Conservation (phyloP, 2,888 invertebrate genomes). For the Limnephilus rhombicus region DNA sequence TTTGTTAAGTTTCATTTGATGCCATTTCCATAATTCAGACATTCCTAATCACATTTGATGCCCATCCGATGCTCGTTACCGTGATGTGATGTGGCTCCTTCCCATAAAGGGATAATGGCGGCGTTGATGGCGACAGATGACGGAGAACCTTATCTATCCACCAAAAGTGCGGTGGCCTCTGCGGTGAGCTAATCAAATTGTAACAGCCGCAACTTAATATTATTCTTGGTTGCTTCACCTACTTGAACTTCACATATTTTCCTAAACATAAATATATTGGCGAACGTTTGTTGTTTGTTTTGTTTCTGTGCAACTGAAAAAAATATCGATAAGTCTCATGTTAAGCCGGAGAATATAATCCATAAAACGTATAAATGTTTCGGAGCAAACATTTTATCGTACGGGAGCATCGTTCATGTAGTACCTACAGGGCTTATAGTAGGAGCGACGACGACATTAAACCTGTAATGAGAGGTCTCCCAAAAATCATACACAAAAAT, state of each 20-base stretch:
- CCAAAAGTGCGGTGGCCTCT: neutral
- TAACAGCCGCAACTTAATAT: neutral
- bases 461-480: too few species aligned
- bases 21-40: conserved; percentile 44
- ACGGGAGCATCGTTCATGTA: too few species aligned
- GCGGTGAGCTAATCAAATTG: neutral
- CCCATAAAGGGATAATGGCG: conserved; percentile 14
- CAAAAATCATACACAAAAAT: too few species aligned
- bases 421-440: too few species aligned
- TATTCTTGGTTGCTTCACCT: neutral
- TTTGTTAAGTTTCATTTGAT: conserved; percentile 43
- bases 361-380: too few species aligned
- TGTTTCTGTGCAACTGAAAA: too few species aligned
- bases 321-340: too few species aligned
- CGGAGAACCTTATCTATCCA: neutral
- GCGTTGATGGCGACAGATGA: conserved; percentile 32
- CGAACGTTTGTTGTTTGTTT: neutral
- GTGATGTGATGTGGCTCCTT: conserved; percentile 13
- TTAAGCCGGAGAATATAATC: too few species aligned
- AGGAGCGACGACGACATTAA: too few species aligned
- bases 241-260: neutral
- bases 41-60: conserved; percentile 48
- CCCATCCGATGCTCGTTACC: conserved; percentile 39
- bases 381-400: too few species aligned
- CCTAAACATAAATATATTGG: neutral